Evolutionary conservation across 2,888 invertebrate genomes (phyloP).

Genomic region (Melipona bicolor): DNA sequence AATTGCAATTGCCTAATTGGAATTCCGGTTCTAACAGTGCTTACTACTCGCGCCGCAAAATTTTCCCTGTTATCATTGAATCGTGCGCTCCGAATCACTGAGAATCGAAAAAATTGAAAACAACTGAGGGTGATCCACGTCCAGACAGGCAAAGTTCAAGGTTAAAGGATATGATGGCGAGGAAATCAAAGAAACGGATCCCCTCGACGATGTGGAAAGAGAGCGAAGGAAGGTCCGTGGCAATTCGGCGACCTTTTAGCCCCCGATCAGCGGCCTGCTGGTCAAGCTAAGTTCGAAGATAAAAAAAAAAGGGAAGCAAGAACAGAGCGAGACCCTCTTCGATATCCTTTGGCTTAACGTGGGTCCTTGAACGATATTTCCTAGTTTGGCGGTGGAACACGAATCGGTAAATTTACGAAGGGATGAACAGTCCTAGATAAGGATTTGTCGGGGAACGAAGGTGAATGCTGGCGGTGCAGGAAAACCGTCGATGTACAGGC

Average conservation of each 20-base stretch:
- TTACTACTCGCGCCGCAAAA: too few relatives aligned
- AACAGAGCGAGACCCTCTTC: not conserved
- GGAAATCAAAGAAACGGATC: constrained; percentile 53
- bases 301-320: not conserved
- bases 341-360: constrained; percentile 48
- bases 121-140: not conserved
- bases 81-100: not conserved
- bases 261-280: constrained; percentile 1
- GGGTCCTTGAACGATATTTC: constrained; percentile 61
- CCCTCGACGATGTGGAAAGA: constrained; percentile 6
- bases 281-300: not conserved
- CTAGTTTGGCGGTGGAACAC: constrained; percentile 63
- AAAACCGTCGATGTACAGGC: constrained; percentile 25
- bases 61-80: too few relatives aligned
- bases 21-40: too few relatives aligned
- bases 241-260: constrained; percentile 41
- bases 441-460: constrained; percentile 21
- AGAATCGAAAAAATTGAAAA: not conserved
- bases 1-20: too few relatives aligned
- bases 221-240: constrained; percentile 21
- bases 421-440: constrained; percentile 37
- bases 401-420: constrained; percentile 69
- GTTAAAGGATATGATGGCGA: constrained; percentile 51
- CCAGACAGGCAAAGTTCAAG: constrained; percentile 26
- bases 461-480: constrained; percentile 28